Evolutionary conservation across 1,140 invertebrate species (phyloP).

Genomic region (Drosophila simulans): DNA sequence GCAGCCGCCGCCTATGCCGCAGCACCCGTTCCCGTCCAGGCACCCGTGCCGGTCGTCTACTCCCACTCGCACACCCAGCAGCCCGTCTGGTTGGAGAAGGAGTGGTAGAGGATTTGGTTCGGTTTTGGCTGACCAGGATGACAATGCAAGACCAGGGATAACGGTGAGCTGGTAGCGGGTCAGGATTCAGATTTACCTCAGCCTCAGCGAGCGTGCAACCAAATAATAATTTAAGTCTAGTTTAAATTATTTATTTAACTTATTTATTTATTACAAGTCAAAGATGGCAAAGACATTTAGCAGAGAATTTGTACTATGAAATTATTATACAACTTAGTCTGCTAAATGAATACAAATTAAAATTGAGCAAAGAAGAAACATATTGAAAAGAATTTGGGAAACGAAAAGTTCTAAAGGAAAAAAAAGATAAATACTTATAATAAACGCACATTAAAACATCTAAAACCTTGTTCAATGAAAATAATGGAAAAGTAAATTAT

Average conservation of each 20-base stretch:
- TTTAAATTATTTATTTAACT: slow-evolving; percentile 80
- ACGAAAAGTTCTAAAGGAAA: not conserved
- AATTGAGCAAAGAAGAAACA: not conserved
- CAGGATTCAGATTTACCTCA: slow-evolving; percentile 49
- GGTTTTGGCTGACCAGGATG: not conserved
- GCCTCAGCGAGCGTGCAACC: slow-evolving; percentile 79
- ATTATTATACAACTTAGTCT: slow-evolving; percentile 15
- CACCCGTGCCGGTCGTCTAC: slow-evolving; percentile 80
- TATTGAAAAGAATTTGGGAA: not conserved
- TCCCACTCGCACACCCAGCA: slow-evolving; percentile 81
- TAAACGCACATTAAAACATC: not conserved
- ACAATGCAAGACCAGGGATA: slow-evolving; percentile 3
- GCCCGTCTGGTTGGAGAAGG: slow-evolving; percentile 83
- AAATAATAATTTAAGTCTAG: slow-evolving; percentile 83
- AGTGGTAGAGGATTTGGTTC: slow-evolving; percentile 58
- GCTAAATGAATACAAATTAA: not conserved
- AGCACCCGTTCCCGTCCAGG: slow-evolving; percentile 47
- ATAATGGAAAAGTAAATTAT: too few species aligned
- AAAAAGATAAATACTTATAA: not conserved
- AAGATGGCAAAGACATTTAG: slow-evolving; percentile 25
- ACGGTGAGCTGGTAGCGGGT: slow-evolving; percentile 55
- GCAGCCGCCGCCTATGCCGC: slow-evolving; percentile 73
- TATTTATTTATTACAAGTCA: slow-evolving; percentile 54
- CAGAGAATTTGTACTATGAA: slow-evolving; percentile 14
- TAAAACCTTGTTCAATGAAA: too few species aligned